Percentiles rank a stretch among this genome's conserved stretches.
These are phyloP conservation scores for Diaprepes abbreviatus DNA, from an alignment of 2,888 invertebrate genomes.

Conservation along the genomic window DNA sequence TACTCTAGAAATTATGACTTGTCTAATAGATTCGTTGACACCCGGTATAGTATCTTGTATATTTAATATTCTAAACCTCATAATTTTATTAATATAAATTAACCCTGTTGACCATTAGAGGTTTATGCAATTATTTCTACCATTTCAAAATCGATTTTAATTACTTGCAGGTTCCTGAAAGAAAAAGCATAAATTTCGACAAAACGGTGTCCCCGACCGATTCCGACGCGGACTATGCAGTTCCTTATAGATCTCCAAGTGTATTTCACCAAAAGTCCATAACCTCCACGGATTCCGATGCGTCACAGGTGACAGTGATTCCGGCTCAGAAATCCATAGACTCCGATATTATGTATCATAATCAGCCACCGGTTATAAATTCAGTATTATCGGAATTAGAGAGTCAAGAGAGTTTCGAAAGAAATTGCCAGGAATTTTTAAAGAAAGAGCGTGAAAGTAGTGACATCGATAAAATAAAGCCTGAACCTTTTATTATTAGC, in stretches of 20 bases:
- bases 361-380: constrained; percentile 59
- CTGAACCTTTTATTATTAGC: constrained; percentile 61
- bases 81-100: too few relatives aligned
- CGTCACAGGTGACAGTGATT: constrained; percentile 62
- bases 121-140: too few relatives aligned
- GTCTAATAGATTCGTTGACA: too few relatives aligned
- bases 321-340: constrained; percentile 64
- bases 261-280: constrained; percentile 64
- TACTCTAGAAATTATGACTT: too few relatives aligned
- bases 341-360: constrained; percentile 65
- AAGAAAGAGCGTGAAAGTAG: constrained; percentile 69
- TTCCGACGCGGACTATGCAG: constrained; percentile 52
- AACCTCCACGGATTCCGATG: constrained; percentile 63
- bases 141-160: too few relatives aligned
- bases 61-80: too few relatives aligned
- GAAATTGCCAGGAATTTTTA: constrained; percentile 63
- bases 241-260: constrained; percentile 52
- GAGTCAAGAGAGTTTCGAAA: constrained; percentile 61
- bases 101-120: too few relatives aligned
- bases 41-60: too few relatives aligned
- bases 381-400: constrained; percentile 65
- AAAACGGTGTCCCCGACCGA: constrained; percentile 51
- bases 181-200: constrained; percentile 36
- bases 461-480: constrained; percentile 36
- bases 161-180: constrained; percentile 40